Evolutionary conservation across 2,113 vertebrate genomes (phyloP).

Genomic region (Sphyrna mokarran): DNA sequence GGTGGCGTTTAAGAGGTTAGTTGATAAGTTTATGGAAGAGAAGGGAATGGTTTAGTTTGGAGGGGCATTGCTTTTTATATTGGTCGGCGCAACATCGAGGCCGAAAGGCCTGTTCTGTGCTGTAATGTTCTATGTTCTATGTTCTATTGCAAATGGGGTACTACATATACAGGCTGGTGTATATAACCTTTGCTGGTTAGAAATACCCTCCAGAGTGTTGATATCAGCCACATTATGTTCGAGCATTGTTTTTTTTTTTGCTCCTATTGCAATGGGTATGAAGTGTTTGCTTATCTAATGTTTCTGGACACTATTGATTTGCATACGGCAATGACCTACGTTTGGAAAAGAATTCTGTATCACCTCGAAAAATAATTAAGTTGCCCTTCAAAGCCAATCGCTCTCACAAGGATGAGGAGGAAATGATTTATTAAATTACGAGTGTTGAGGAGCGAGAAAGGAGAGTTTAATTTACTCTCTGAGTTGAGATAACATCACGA

Average conservation of each 20-base stretch:
- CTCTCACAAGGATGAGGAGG: not conserved
- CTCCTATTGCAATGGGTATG: not conserved
- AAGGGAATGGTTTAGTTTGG: too few species aligned
- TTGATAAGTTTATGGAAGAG: too few species aligned
- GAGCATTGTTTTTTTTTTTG: too few species aligned
- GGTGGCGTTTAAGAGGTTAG: too few species aligned
- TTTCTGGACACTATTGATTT: not conserved
- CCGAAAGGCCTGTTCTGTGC: too few species aligned
- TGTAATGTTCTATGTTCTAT: too few species aligned
- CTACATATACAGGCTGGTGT: not conserved
- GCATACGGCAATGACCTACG: not conserved
- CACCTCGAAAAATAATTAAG: constrained; percentile 28
- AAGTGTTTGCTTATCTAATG: not conserved
- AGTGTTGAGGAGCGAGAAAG: not conserved
- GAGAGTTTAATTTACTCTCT: not conserved
- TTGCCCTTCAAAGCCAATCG: not conserved
- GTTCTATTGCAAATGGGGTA: not conserved
- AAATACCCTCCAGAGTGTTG: not conserved
- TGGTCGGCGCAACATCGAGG: too few species aligned
- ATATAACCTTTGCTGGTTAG: not conserved
- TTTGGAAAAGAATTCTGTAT: not conserved
- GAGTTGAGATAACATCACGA: not conserved
- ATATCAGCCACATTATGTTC: not conserved
- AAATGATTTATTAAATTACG: constrained; percentile 19
- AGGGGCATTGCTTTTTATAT: too few species aligned